These are phyloP conservation scores for Brassicogethes aeneus DNA, from an alignment of 2,888 invertebrate genomes.

Conservation along the genomic window DNA sequence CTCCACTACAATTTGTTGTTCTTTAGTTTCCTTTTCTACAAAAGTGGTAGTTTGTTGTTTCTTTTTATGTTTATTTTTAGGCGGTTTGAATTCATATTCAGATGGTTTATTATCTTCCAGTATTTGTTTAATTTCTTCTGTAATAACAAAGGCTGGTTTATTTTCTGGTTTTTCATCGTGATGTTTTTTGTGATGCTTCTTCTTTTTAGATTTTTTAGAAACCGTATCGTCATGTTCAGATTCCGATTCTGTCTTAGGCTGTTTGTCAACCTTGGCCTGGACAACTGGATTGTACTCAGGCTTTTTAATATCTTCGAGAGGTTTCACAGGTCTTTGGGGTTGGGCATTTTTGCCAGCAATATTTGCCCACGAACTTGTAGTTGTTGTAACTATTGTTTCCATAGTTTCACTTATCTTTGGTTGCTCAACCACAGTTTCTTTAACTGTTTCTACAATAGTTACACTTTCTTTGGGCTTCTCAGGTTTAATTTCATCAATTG, in stretches of 20 bases:
- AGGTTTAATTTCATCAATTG: conserved; percentile 5
- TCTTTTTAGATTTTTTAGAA: conserved; percentile 18
- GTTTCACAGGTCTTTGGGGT: not conserved
- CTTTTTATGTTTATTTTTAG: not conserved
- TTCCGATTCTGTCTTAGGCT: too few species aligned
- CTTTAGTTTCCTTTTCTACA: not conserved
- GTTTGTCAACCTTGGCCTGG: not conserved
- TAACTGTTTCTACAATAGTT: not conserved
- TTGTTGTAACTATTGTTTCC: not conserved
- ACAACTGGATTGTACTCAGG: not conserved
- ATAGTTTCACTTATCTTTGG: not conserved
- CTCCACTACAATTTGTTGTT: too few species aligned
- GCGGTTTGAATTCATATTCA: not conserved
- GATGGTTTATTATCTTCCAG: conserved; percentile 7
- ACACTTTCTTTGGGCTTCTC: conserved; percentile 5
- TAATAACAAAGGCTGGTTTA: conserved; percentile 17
- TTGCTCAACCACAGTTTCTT: not conserved
- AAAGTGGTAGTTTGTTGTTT: not conserved
- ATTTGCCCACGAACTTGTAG: conserved; percentile 3
- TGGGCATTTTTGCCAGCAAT: conserved; percentile 4
- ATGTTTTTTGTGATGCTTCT: conserved; percentile 18
- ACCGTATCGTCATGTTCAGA: not conserved
- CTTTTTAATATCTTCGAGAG: not conserved
- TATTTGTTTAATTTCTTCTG: conserved; percentile 18
- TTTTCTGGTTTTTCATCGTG: conserved; percentile 8